Evolutionary conservation across 2,113 vertebrate species (phyloP), one percentile per base, ranked within the genome.

Genomic region (Ophthalmolycus amberensis): DNA sequence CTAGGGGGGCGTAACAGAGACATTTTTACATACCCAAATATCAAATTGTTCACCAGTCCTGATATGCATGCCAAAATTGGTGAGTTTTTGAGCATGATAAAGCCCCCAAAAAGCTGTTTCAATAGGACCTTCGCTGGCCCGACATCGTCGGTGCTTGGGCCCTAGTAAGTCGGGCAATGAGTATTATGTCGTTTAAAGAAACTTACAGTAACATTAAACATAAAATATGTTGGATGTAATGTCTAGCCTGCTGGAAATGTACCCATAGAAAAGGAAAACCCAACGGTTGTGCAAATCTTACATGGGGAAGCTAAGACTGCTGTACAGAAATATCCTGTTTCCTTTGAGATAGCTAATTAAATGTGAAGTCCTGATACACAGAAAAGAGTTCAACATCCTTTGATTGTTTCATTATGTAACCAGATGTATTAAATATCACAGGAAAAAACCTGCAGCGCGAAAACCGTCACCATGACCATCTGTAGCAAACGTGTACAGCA

Each of bases 391-490:
- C 12, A 50, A 14, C 60, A 40, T 29, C 22, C 25, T 74, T 46
- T 79, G 63, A 68, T 44, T 73, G 59, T 66, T 44, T 52, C 50
- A 71, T 60, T 29, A n/a, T 38, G 16, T 54, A 22, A 68, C 9
- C 16, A 25, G 34, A 15, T 44, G 20, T 27, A 42, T 52, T 58
- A 48, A 69, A 56, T 46, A 65, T 69, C 29, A 58, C 22, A 56
- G 14, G 32, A 48, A 48, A 14, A 50, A 27, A 38, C 48, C 27
- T 65, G 34, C 50, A 10, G 3, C 22, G 8, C n/a, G 44, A 32
- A 40, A 52, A 3, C 29, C 3, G 0, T 63, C 7, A 7, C 9
- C 12, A 34, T 34, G 9, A 20, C 52, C 38, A 12, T 27, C 7
- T 38, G n/a, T 18, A 48, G 37, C 3, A 46, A 29, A 77, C 11